Evolutionary conservation across 2,888 invertebrate species (phyloP).

Genomic region (Pecten maximus): DNA sequence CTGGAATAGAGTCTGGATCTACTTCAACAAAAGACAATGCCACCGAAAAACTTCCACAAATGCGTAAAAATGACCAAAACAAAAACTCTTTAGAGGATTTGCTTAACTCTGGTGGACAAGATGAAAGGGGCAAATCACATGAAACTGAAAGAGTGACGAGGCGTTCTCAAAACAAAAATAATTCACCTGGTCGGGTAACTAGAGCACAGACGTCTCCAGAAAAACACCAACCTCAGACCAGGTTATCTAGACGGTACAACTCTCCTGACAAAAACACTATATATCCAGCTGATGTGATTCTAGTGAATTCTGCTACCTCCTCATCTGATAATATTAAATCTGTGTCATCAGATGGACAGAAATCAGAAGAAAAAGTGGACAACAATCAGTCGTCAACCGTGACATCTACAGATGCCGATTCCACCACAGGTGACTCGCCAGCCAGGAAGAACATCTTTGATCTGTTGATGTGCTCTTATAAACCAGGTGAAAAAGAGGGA

Average conservation of each 20-base stretch:
- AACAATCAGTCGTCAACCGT: background rate
- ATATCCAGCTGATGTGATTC: conserved; percentile 41
- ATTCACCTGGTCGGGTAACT: background rate
- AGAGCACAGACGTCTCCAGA: background rate
- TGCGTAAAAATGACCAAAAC: conserved; percentile 1
- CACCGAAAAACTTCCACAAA: background rate
- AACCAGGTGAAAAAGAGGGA: background rate
- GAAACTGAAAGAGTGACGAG: background rate
- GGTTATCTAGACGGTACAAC: background rate
- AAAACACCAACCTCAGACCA: background rate
- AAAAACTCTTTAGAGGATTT: background rate
- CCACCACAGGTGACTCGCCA: conserved; percentile 3
- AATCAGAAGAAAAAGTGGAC: background rate
- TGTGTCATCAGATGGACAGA: background rate
- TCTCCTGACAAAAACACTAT: conserved; percentile 12
- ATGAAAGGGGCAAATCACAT: background rate
- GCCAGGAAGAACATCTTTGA: conserved; percentile 14
- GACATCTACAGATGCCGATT: conserved; percentile 22
- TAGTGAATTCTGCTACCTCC: conserved; percentile 43
- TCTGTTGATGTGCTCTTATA: background rate
- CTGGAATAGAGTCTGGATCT: background rate
- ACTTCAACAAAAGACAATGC: background rate
- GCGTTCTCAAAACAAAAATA: background rate
- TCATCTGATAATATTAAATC: conserved; percentile 30
- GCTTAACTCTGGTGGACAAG: background rate